Evolutionary conservation across 2,888 invertebrate species (phyloP).

Genomic region (Lottia gigantea): DNA sequence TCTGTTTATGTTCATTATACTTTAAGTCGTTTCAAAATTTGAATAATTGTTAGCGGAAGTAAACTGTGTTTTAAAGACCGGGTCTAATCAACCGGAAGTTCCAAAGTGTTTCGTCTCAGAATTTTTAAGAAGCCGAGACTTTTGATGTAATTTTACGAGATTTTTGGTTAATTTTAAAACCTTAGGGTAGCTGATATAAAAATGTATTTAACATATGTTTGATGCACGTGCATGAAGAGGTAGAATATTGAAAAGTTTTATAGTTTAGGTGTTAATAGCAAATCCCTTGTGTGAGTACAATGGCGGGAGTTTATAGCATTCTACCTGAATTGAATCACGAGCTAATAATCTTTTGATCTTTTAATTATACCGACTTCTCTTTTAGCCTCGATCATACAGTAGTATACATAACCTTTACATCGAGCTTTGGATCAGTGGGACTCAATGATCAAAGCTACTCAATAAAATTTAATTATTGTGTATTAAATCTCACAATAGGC

Average conservation of each 20-base stretch:
- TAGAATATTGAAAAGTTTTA: too few species aligned
- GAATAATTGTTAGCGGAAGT: too few species aligned
- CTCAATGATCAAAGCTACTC: too few species aligned
- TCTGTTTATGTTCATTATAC: too few species aligned
- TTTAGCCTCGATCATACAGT: not conserved
- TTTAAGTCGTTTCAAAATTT: too few species aligned
- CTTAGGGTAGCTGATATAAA: not conserved
- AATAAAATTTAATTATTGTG: constrained; percentile 5
- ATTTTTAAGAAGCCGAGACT: not conserved
- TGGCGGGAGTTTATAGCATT: not conserved
- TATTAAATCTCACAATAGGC: not conserved
- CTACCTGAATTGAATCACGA: not conserved
- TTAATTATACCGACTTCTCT: not conserved
- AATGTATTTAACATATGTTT: not conserved
- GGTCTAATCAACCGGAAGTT: too few species aligned
- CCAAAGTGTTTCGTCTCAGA: too few species aligned
- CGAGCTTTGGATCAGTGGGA: too few species aligned
- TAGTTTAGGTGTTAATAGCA: too few species aligned
- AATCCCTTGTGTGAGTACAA: not conserved
- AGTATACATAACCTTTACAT: too few species aligned
- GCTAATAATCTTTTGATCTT: not conserved
- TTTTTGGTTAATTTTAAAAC: not conserved
- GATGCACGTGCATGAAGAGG: too few species aligned
- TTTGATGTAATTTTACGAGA: constrained; percentile 10
- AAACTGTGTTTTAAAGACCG: too few species aligned